A percentile compares a stretch with the other conserved stretches of the same genome.
Evolutionary conservation across 2,797 vertebrate genomes (phyloP).

Genomic region (Alca torda): DNA sequence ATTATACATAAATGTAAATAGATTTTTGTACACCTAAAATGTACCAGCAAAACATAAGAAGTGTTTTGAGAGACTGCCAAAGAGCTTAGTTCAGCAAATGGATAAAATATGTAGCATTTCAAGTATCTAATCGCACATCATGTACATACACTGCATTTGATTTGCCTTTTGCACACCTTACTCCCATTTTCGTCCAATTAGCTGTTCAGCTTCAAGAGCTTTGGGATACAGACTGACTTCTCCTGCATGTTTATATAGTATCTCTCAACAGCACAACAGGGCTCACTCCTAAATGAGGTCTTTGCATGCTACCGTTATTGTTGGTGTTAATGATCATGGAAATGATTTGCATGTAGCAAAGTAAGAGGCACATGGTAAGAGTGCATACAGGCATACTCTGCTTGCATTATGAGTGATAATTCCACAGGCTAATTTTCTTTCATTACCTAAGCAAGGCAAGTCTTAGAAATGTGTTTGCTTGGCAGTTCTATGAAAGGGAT

Average conservation of each 20-base stretch:
- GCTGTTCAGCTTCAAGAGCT: background rate
- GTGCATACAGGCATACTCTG: background rate
- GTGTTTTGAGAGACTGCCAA: background rate
- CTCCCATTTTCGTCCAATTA: background rate
- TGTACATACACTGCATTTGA: background rate
- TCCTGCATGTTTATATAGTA: background rate
- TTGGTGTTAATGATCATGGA: background rate
- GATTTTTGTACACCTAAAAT: background rate
- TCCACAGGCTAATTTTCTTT: background rate
- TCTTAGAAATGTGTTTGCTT: background rate
- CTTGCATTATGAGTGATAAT: background rate
- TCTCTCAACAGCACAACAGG: background rate
- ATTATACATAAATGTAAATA: background rate
- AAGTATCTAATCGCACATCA: background rate
- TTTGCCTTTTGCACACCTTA: background rate
- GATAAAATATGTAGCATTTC: background rate
- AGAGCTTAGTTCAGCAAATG: background rate
- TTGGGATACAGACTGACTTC: background rate
- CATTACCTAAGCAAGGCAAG: background rate
- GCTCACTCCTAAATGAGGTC: background rate
- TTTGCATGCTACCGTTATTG: background rate
- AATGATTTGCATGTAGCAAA: background rate
- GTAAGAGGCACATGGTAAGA: background rate
- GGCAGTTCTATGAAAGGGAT: background rate
- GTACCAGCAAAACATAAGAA: background rate